A percentile compares a stretch with the other conserved stretches of the same genome.
phyloP scores from a whole-genome alignment of 2,888 invertebrate species.

The Callimorpha dominula region DNA sequence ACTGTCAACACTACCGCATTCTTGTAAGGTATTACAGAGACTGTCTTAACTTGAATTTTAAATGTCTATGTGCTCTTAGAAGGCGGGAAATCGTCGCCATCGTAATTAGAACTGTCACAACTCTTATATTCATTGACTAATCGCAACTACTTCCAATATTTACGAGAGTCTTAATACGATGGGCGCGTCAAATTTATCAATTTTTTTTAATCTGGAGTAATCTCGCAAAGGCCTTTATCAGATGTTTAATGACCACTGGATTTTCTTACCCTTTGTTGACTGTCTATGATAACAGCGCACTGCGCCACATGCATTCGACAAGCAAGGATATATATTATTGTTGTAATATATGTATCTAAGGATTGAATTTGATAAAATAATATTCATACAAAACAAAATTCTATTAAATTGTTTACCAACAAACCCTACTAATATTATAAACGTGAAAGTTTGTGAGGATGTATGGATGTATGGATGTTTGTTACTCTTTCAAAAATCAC shows the following conservation, averaged over 20 bases:
- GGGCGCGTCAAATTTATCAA: conserved; percentile 51
- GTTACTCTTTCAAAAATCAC: no score
- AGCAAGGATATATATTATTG: not conserved
- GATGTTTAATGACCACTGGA: conserved; percentile 62
- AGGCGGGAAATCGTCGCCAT: conserved; percentile 50
- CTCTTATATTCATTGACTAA: conserved; percentile 20
- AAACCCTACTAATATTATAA: no score
- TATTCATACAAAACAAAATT: not conserved
- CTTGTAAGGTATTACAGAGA: conserved; percentile 39
- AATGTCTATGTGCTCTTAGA: conserved; percentile 46
- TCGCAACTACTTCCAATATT: conserved; percentile 25
- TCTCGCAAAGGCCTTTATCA: conserved; percentile 68
- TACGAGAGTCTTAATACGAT: conserved; percentile 40
- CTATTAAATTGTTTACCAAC: not conserved
- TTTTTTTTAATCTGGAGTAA: conserved; percentile 69
- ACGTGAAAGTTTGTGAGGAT: no score
- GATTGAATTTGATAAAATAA: not conserved
- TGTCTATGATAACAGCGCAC: conserved; percentile 49
- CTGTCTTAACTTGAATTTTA: conserved; percentile 39
- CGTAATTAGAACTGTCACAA: conserved; percentile 40
- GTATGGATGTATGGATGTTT: no score
- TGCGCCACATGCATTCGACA: conserved; percentile 41
- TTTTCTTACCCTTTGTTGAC: conserved; percentile 65
- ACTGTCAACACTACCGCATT: conserved; percentile 35
- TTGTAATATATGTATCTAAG: not conserved